These are phyloP conservation scores for Trididemnum miniatum DNA, from an alignment of 23 tunicate genomes.

Conservation along the genomic window DNA sequence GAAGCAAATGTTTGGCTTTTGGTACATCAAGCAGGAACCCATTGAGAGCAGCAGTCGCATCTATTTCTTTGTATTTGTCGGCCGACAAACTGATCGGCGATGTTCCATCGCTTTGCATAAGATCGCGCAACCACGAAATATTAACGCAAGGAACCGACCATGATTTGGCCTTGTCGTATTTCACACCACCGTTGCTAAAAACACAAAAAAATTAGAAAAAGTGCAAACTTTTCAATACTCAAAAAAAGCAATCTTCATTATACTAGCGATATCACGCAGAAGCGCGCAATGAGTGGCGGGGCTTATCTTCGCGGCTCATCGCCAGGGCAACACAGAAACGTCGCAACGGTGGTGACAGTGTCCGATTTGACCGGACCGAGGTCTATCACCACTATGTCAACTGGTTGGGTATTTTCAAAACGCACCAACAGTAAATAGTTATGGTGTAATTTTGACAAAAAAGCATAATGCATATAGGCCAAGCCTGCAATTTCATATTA, in stretches of 20 bases:
- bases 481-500: no score
- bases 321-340: background rate
- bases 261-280: background rate
- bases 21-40: conserved; percentile 43
- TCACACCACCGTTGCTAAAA: conserved; percentile 46
- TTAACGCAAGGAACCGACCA: conserved; percentile 73
- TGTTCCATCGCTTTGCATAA: conserved; percentile 45
- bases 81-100: conserved; percentile 23
- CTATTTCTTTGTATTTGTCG: conserved; percentile 48
- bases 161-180: conserved; percentile 69
- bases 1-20: background rate
- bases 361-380: no score
- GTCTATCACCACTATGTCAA: no score
- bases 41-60: conserved; percentile 3
- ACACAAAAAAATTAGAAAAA: no score
- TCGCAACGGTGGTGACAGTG: background rate
- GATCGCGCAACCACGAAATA: conserved; percentile 82
- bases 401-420: no score
- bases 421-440: no score
- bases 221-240: background rate
- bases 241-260: background rate
- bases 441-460: no score
- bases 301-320: background rate
- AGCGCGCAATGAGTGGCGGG: background rate
- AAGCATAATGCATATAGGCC: no score